Evolutionary conservation across 2,797 vertebrate genomes (phyloP).

Genomic region (Myripristis jacobus): DNA sequence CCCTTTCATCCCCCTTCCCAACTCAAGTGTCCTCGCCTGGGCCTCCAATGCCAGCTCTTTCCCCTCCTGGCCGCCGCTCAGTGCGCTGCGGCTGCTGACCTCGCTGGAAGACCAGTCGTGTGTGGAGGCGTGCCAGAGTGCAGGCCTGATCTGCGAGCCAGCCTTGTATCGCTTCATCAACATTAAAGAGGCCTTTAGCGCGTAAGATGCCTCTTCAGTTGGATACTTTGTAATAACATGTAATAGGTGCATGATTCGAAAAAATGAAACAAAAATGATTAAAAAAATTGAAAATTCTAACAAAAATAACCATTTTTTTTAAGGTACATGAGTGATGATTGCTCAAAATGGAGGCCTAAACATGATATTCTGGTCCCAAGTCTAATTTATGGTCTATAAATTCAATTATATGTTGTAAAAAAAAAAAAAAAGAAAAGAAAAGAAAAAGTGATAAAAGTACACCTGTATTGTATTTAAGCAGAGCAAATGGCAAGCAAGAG

Average conservation of each 20-base stretch:
- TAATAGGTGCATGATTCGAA: background rate
- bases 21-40: constrained; percentile 88
- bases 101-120: constrained; percentile 86
- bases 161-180: constrained; percentile 94
- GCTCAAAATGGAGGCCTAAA: no score
- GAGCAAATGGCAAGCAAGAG: no score
- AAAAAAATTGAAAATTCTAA: no score
- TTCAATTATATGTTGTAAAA: no score
- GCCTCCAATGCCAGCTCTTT: constrained; percentile 75
- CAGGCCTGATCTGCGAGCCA: constrained; percentile 90
- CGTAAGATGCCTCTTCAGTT: constrained; percentile 82
- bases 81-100: constrained; percentile 86
- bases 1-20: constrained; percentile 83
- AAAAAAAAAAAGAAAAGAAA: no score
- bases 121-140: constrained; percentile 87
- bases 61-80: constrained; percentile 88
- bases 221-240: background rate
- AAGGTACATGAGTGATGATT: no score
- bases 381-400: no score
- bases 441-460: no score
- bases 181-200: constrained; percentile 88
- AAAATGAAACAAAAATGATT: no score
- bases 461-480: no score
- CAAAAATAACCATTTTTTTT: no score
- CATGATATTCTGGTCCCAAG: no score